Conservation (phyloP, 2,113 vertebrate genomes). For the Apistogramma diplotaenia region DNA sequence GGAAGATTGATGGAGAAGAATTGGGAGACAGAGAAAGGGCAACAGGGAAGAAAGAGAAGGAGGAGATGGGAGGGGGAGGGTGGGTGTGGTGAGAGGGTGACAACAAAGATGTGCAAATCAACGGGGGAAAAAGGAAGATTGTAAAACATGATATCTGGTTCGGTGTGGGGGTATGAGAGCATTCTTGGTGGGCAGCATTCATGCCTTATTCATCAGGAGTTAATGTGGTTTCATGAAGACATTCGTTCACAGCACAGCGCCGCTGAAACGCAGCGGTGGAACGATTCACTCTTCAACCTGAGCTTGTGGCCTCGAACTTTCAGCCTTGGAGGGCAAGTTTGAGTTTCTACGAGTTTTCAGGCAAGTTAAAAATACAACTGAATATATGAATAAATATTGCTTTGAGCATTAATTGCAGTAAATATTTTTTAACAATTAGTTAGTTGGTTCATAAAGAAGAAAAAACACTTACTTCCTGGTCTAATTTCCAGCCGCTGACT, state of each 20-base stretch:
- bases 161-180: not conserved
- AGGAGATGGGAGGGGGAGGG: not conserved
- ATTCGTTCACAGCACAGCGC: not conserved
- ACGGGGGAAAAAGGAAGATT: not conserved
- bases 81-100: not conserved
- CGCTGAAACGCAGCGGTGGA: not conserved
- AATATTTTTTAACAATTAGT: not conserved
- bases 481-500: not conserved
- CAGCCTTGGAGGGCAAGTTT: not conserved
- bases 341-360: not conserved
- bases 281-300: not conserved
- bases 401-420: not conserved
- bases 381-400: not conserved
- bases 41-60: not conserved
- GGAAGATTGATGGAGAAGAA: conserved; percentile 11
- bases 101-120: not conserved
- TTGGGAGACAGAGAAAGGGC: not conserved
- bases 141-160: conserved; percentile 6
- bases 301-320: not conserved
- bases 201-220: conserved; percentile 25
- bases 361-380: not conserved
- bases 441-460: not conserved
- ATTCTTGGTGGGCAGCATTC: not conserved
- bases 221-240: not conserved
- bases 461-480: not conserved